Percentiles rank a stretch among this genome's conserved stretches.
Evolutionary conservation across 2,113 vertebrate genomes (phyloP).

Genomic region (Melanerpes aurifrons): DNA sequence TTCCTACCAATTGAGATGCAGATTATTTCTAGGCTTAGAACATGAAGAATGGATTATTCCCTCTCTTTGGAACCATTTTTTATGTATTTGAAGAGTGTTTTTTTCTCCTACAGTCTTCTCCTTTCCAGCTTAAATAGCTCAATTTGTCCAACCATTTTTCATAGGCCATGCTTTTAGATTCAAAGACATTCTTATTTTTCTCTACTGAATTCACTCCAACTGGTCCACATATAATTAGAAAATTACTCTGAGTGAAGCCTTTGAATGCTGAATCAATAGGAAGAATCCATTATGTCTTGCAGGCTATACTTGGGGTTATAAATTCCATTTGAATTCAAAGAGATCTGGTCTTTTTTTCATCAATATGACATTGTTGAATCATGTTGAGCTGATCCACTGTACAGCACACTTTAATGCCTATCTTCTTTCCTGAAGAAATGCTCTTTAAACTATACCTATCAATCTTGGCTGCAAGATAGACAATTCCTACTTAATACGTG

Average conservation of each 20-base stretch:
- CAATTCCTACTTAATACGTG: background rate
- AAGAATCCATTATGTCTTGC: conserved; percentile 15
- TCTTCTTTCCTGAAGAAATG: background rate
- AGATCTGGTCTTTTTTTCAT: background rate
- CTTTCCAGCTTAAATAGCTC: conserved; percentile 30
- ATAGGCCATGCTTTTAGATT: background rate
- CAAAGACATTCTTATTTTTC: conserved; percentile 6
- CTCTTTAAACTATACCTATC: background rate
- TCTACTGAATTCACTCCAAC: background rate
- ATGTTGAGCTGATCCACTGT: background rate
- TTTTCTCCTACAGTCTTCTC: background rate
- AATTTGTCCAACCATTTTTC: conserved; percentile 21
- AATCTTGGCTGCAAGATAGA: background rate
- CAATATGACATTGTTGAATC: background rate
- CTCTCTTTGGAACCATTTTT: background rate
- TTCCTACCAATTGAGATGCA: background rate
- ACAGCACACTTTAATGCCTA: background rate
- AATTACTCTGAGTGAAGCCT: conserved; percentile 29
- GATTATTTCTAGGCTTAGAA: conserved; percentile 8
- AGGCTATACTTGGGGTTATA: background rate
- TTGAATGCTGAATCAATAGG: conserved; percentile 47
- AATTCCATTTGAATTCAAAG: conserved; percentile 5
- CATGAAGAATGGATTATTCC: background rate
- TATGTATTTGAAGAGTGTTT: background rate
- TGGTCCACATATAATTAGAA: conserved; percentile 34